phyloP scores from a whole-genome alignment of 2,888 invertebrate genomes.

The Aethes cnicana region DNA sequence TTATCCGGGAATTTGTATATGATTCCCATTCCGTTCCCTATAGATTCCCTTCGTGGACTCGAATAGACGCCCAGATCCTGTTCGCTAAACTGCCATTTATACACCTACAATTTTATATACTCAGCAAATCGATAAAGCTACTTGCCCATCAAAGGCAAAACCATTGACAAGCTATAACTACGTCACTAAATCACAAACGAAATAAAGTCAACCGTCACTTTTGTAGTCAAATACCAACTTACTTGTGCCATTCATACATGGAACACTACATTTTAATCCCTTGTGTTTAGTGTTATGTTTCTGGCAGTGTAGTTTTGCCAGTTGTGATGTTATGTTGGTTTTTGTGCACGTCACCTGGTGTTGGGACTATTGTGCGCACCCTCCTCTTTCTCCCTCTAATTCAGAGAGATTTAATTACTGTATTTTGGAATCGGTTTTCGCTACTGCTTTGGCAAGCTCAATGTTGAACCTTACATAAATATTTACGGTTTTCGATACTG shows the following conservation, averaged over 20 bases:
- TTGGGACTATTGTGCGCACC: slow-evolving; percentile 41
- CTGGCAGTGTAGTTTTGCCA: not conserved
- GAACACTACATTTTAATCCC: not conserved
- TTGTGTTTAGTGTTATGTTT: not conserved
- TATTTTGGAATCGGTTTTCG: slow-evolving; percentile 46
- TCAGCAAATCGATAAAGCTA: slow-evolving; percentile 10
- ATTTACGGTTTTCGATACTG: too few relatives aligned
- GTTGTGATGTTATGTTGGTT: slow-evolving; percentile 9
- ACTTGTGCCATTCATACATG: slow-evolving; percentile 42
- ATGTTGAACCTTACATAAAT: too few relatives aligned
- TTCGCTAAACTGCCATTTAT: too few relatives aligned
- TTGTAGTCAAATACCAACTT: slow-evolving; percentile 40
- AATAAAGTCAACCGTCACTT: slow-evolving; percentile 56
- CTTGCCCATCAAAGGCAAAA: slow-evolving; percentile 21
- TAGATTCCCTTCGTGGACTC: too few relatives aligned
- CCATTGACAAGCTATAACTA: slow-evolving; percentile 29
- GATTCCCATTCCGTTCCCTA: too few relatives aligned
- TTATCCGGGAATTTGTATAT: too few relatives aligned
- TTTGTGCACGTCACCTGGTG: slow-evolving; percentile 25
- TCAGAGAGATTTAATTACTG: slow-evolving; percentile 71
- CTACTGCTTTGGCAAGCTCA: slow-evolving; percentile 38
- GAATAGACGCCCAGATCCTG: too few relatives aligned
- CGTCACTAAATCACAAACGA: slow-evolving; percentile 43
- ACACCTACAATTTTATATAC: slow-evolving; percentile 16
- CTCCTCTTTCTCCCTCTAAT: slow-evolving; percentile 40